Base-by-base conservation (phyloP, 2,113 vertebrate genomes). In the Otolemur garnettii region DNA sequence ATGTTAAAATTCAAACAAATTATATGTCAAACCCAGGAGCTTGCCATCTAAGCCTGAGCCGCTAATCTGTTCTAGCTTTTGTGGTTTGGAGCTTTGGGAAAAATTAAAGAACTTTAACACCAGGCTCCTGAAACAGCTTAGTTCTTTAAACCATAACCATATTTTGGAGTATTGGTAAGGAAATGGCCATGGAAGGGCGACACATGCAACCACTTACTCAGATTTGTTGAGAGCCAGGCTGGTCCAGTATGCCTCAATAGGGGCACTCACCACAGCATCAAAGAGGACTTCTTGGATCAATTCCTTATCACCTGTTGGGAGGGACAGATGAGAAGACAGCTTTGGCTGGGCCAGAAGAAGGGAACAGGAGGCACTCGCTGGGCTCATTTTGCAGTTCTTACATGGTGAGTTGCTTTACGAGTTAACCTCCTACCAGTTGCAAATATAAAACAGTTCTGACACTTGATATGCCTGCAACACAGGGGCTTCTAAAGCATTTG, bases 201-300 rank as follows among this genome's bases (percentile, higher is more conserved):
- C 95, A 92, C 64, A 14, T 95, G 96, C 94, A 94, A 91, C 78
- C 81, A 98, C 99, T 97, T 98, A 99, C 99, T 99, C 99, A 42
- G 99, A 99, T 97, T 99, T 99, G 97, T 99, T 99, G 95, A 99
- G 98, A 13, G 99, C 99, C 7, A 99, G 98, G 94, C 99, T 99
- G 95, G 99, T 99, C 99, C 99, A 99, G 90, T 99, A 99, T 12
- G 99, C 99, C 98, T 99, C 99, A 66, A 99, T 98, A 18, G 99
- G 99, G 60, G 99, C 99, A 0, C 99, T 99, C 96, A 99, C 99
- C 12, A 99, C 99, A 0, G 99, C 99, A 96, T 99, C 99, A 97
- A 99, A 99, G 53, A 99, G 98, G 72, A 99, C 99, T 98, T 99
- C 99, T 96, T 99, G 99, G 96, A 99, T 98, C 96, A 99, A 96